A percentile compares a stretch with the other conserved stretches of the same genome.
Evolutionary conservation across 2,797 vertebrate genomes (phyloP).

Genomic region (Cheracebus regulus): DNA sequence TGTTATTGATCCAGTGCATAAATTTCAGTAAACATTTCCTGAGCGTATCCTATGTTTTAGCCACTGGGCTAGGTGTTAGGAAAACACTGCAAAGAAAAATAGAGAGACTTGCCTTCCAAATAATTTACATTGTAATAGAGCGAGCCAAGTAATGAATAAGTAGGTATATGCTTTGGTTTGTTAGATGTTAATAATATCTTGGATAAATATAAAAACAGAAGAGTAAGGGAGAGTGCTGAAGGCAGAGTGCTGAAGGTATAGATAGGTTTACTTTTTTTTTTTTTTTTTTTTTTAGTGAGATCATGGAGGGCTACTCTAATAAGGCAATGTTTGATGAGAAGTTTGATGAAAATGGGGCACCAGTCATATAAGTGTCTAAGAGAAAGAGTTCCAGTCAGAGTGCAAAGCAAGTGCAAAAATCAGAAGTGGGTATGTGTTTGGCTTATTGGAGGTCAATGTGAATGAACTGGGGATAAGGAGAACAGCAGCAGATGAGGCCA

Average conservation of each 20-base stretch:
- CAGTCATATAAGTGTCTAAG: background rate
- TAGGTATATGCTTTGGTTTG: background rate
- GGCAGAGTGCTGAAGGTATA: background rate
- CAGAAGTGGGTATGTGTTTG: background rate
- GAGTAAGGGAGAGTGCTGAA: too few species aligned
- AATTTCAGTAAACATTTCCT: background rate
- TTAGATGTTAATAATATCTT: background rate
- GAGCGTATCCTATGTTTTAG: background rate
- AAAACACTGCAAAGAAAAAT: background rate
- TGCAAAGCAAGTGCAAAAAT: background rate
- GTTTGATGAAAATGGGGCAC: background rate
- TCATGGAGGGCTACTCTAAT: background rate
- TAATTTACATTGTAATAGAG: background rate
- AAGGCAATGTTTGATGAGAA: background rate
- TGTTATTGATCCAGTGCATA: background rate
- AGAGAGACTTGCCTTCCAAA: background rate
- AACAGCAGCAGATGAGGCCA: background rate
- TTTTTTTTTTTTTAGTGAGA: background rate
- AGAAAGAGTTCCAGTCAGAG: background rate
- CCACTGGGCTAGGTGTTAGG: background rate
- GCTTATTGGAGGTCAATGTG: background rate
- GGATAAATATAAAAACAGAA: background rate
- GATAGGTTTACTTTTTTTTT: background rate
- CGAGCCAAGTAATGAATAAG: background rate
- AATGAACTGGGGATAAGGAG: background rate